These are phyloP conservation scores for Leptinotarsa peninsularis DNA, from an alignment of 2,888 invertebrate genomes.

Conservation along the genomic window DNA sequence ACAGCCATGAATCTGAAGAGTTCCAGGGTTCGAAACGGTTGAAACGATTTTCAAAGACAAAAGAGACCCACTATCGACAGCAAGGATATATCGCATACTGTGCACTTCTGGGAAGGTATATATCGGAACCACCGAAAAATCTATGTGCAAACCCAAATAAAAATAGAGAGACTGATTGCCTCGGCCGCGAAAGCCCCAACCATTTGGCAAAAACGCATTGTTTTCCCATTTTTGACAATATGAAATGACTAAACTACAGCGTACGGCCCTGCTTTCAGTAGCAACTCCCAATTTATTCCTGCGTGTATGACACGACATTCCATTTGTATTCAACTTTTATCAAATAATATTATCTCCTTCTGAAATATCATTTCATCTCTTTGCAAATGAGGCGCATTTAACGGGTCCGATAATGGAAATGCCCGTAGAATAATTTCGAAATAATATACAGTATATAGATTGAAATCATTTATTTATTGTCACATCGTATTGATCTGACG, in stretches of 20 bases:
- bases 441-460: slow-evolving; percentile 2
- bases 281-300: slow-evolving; percentile 42
- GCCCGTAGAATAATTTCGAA: slow-evolving; percentile 19
- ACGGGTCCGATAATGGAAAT: slow-evolving; percentile 24
- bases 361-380: slow-evolving; percentile 45
- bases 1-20: too few relatives aligned
- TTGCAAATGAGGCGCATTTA: slow-evolving; percentile 31
- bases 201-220: too few relatives aligned
- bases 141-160: too few relatives aligned
- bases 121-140: too few relatives aligned
- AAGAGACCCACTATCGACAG: too few relatives aligned
- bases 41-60: too few relatives aligned
- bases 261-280: slow-evolving; percentile 21
- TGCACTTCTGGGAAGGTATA: too few relatives aligned
- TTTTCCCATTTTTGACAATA: too few relatives aligned
- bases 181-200: too few relatives aligned
- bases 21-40: too few relatives aligned
- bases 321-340: slow-evolving; percentile 46
- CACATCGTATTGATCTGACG: not conserved
- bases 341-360: slow-evolving; percentile 44
- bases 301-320: slow-evolving; percentile 37
- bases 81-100: too few relatives aligned
- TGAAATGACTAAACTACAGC: not conserved
- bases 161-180: too few relatives aligned
- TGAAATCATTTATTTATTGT: slow-evolving; percentile 3